phyloP scores from a whole-genome alignment of 2,888 invertebrate genomes.

The Bombylius major region DNA sequence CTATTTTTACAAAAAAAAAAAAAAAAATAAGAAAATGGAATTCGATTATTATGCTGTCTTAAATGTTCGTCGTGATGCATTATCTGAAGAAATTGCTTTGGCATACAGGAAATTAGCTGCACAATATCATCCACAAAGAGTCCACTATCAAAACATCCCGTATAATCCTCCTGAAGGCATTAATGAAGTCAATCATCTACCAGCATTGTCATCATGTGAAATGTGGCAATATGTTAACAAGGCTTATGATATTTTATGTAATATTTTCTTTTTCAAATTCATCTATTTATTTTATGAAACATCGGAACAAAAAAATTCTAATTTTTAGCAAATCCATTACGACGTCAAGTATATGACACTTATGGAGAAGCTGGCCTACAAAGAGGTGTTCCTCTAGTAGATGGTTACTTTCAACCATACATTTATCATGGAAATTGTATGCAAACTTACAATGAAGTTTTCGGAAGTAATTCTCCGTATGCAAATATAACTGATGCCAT shows the following conservation, averaged over 20 bases:
- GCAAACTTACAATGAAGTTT: slow-evolving; percentile 64
- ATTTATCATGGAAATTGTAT: slow-evolving; percentile 70
- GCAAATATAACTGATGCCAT: slow-evolving; percentile 58
- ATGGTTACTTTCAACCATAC: slow-evolving; percentile 57
- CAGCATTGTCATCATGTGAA: slow-evolving; percentile 19
- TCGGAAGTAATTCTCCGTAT: slow-evolving; percentile 72
- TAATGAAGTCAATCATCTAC: slow-evolving; percentile 20
- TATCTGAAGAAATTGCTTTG: slow-evolving; percentile 55
- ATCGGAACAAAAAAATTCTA: not conserved
- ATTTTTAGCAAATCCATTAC: slow-evolving; percentile 41
- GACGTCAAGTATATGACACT: slow-evolving; percentile 70
- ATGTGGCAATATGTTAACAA: slow-evolving; percentile 46
- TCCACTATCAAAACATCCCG: slow-evolving; percentile 39
- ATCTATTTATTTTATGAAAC: not conserved
- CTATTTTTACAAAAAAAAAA: too few relatives aligned
- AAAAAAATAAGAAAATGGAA: slow-evolving; percentile 15
- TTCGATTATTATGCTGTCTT: slow-evolving; percentile 68
- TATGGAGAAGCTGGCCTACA: slow-evolving; percentile 82
- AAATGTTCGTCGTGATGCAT: slow-evolving; percentile 50
- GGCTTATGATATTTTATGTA: slow-evolving; percentile 62
- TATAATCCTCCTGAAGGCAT: slow-evolving; percentile 35
- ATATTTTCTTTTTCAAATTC: not conserved
- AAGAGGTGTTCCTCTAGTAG: slow-evolving; percentile 59
- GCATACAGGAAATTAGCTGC: slow-evolving; percentile 47
- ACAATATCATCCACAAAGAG: slow-evolving; percentile 39